Conservation (phyloP, 2,888 invertebrate species). For the Machimus atricapillus region DNA sequence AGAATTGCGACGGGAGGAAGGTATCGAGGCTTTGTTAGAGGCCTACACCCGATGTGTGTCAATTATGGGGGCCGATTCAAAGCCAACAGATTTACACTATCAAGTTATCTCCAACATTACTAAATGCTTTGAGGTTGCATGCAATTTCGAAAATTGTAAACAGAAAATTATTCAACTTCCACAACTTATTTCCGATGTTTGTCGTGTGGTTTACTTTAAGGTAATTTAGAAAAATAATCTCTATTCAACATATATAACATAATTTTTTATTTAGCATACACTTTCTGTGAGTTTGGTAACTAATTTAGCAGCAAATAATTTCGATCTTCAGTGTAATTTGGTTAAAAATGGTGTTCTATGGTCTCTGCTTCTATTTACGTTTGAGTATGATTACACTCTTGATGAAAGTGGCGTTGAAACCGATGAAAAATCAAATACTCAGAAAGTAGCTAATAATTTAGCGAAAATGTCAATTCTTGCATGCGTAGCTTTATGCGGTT, state of each 20-base stretch:
- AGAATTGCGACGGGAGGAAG: constrained; percentile 92
- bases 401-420: constrained; percentile 94
- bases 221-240: constrained; percentile 61
- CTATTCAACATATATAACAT: not conserved
- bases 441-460: constrained; percentile 91
- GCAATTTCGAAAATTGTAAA: constrained; percentile 89
- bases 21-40: constrained; percentile 83
- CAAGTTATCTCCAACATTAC: constrained; percentile 92
- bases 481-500: constrained; percentile 82
- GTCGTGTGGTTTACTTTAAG: constrained; percentile 84
- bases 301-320: constrained; percentile 84
- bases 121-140: constrained; percentile 94
- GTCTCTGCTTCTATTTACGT: constrained; percentile 88
- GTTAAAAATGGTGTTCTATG: constrained; percentile 88
- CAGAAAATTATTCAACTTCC: constrained; percentile 86
- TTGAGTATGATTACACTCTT: constrained; percentile 96
- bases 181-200: constrained; percentile 85
- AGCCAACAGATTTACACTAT: constrained; percentile 80
- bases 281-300: constrained; percentile 91
- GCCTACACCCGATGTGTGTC: constrained; percentile 95
- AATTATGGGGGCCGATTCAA: constrained; percentile 81
- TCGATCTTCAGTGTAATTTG: constrained; percentile 80
- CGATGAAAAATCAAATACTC: constrained; percentile 82
- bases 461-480: constrained; percentile 87
- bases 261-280: constrained; percentile 67